Conservation (phyloP, 2,888 invertebrate genomes). For the Clusia tigrina region DNA sequence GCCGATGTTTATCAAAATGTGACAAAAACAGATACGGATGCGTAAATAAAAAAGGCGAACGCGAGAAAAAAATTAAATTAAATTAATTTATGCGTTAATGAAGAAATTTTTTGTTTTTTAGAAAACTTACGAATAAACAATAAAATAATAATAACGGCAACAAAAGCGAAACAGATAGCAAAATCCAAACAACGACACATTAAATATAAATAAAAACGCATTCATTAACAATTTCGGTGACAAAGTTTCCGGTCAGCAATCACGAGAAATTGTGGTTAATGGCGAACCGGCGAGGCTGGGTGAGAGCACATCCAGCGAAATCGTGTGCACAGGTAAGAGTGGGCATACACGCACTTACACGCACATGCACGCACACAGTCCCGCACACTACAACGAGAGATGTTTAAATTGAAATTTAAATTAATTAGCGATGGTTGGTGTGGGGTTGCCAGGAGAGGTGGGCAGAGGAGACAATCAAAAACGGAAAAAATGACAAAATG, state of each 20-base stretch:
- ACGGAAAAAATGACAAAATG: neutral
- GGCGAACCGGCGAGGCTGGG: constrained; percentile 33
- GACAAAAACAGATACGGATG: constrained; percentile 7
- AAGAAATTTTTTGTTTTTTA: constrained; percentile 46
- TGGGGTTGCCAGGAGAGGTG: too few relatives aligned
- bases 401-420: constrained; percentile 57
- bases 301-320: constrained; percentile 19
- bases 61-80: constrained; percentile 50
- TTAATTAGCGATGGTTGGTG: constrained; percentile 47
- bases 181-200: constrained; percentile 35
- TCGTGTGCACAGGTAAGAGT: too few relatives aligned
- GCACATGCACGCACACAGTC: too few relatives aligned
- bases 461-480: neutral
- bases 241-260: constrained; percentile 55
- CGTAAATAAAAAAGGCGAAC: constrained; percentile 26
- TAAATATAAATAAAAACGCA: constrained; percentile 34
- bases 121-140: constrained; percentile 8
- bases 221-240: constrained; percentile 53
- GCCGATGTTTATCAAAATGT: constrained; percentile 20
- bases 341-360: too few relatives aligned
- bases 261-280: constrained; percentile 22
- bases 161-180: constrained; percentile 1
- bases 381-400: constrained; percentile 50
- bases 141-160: constrained; percentile 20
- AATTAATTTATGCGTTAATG: constrained; percentile 56